Evolutionary conservation across 2,797 vertebrate species (phyloP).

Genomic region (Thamnophis elegans): DNA sequence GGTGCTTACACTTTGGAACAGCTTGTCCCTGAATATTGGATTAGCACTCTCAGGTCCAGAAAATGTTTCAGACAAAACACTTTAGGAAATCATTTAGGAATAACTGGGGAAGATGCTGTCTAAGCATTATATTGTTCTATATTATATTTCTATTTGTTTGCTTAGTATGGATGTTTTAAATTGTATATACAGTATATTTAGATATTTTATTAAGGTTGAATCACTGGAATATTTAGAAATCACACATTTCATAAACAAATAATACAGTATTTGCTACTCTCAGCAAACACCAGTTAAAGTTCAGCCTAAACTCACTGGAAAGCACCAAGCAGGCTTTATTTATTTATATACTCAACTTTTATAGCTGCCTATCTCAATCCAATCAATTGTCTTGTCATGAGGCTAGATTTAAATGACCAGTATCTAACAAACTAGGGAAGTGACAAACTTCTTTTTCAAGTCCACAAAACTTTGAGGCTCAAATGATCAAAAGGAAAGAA

Average conservation of each 20-base stretch:
- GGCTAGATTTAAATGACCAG: background rate
- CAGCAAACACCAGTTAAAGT: background rate
- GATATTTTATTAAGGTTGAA: background rate
- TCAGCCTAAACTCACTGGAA: background rate
- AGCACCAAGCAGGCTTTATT: background rate
- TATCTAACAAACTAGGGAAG: background rate
- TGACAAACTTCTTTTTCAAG: background rate
- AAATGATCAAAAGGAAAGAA: background rate
- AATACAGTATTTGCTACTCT: background rate
- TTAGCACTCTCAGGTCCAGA: background rate
- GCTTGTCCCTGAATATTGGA: background rate
- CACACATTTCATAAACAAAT: background rate
- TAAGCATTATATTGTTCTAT: background rate
- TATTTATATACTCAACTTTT: background rate
- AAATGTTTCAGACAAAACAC: background rate
- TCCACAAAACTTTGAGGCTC: background rate
- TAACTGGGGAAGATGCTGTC: background rate
- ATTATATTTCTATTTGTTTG: background rate
- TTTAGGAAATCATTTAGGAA: background rate
- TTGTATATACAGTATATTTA: background rate
- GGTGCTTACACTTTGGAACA: background rate
- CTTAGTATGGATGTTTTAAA: background rate
- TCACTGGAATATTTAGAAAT: background rate
- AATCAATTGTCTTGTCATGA: background rate
- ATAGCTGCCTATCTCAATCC: background rate